Evolutionary conservation across 2,797 vertebrate genomes (phyloP).

Genomic region (Darevskia mixta): DNA sequence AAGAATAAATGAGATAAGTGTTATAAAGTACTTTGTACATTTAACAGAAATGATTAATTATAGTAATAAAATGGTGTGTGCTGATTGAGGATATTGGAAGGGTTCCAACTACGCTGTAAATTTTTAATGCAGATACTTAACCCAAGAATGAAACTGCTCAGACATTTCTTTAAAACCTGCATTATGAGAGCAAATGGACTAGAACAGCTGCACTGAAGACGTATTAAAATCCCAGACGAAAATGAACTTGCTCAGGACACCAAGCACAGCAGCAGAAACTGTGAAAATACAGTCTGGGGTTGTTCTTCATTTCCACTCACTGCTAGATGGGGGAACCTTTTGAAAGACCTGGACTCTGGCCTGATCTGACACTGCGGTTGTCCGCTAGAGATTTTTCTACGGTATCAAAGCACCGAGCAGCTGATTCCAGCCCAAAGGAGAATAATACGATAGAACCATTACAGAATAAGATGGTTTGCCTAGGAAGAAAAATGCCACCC

Average conservation of each 20-base stretch:
- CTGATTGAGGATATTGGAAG: conserved; percentile 29
- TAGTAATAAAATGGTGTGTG: conserved; percentile 14
- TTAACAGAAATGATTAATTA: conserved; percentile 32
- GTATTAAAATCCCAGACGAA: conserved; percentile 17
- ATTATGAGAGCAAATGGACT: conserved; percentile 22
- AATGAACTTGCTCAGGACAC: conserved; percentile 22
- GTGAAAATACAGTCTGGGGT: conserved; percentile 2
- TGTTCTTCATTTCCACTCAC: background rate
- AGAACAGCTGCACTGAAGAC: conserved; percentile 17
- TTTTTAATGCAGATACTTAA: conserved; percentile 12
- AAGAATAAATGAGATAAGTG: conserved; percentile 26
- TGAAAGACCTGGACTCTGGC: background rate
- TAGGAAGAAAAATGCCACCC: background rate
- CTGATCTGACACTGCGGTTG: conserved; percentile 5
- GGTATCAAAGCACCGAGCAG: background rate
- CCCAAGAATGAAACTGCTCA: conserved; percentile 27
- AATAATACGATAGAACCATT: background rate
- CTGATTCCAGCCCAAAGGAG: background rate
- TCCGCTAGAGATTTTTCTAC: background rate
- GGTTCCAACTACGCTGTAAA: background rate
- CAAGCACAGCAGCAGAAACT: background rate
- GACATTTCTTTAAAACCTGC: conserved; percentile 31
- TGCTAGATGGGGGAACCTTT: background rate
- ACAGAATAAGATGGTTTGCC: background rate
- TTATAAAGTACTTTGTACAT: conserved; percentile 11